A percentile compares a stretch with the other conserved stretches of the same genome.
These are phyloP conservation scores for Chirona hameri DNA, from an alignment of 2,888 invertebrate genomes.

Conservation along the genomic window DNA sequence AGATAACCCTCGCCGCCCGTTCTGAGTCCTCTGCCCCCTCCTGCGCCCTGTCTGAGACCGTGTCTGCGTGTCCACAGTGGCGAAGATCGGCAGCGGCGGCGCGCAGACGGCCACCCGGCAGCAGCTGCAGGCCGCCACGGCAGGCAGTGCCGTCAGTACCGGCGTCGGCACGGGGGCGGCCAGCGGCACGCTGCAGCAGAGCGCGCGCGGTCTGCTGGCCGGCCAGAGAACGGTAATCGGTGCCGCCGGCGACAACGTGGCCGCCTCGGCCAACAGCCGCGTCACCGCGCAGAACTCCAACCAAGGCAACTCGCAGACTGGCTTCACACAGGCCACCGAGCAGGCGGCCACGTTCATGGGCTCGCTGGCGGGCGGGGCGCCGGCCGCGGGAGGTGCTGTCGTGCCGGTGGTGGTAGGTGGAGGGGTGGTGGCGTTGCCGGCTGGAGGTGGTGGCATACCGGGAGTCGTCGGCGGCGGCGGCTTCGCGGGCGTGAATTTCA, in stretches of 20 bases:
- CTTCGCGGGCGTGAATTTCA: not conserved
- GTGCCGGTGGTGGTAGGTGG: not conserved
- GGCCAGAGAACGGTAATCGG: not conserved
- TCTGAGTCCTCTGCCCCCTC: not conserved
- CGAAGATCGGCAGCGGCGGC: not conserved
- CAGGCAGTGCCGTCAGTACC: not conserved
- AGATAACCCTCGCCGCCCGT: not conserved
- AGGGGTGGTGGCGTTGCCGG: not conserved
- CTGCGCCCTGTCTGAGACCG: not conserved
- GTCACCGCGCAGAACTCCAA: slow-evolving; percentile 13
- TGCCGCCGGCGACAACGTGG: not conserved
- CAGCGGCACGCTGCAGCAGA: not conserved
- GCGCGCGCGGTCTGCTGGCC: not conserved
- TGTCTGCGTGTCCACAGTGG: not conserved
- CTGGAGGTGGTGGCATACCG: too few species aligned
- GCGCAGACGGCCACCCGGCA: not conserved
- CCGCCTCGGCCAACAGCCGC: not conserved
- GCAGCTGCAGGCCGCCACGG: not conserved
- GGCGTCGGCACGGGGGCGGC: not conserved
- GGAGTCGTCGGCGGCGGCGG: too few species aligned
- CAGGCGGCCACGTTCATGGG: not conserved
- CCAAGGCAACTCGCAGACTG: not conserved
- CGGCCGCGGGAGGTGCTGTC: not conserved
- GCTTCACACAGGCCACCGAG: not conserved
- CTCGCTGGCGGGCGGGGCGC: not conserved